These are phyloP conservation scores for Smutsia temminckii DNA, from an alignment of 2,797 vertebrate genomes.

Conservation along the genomic window DNA sequence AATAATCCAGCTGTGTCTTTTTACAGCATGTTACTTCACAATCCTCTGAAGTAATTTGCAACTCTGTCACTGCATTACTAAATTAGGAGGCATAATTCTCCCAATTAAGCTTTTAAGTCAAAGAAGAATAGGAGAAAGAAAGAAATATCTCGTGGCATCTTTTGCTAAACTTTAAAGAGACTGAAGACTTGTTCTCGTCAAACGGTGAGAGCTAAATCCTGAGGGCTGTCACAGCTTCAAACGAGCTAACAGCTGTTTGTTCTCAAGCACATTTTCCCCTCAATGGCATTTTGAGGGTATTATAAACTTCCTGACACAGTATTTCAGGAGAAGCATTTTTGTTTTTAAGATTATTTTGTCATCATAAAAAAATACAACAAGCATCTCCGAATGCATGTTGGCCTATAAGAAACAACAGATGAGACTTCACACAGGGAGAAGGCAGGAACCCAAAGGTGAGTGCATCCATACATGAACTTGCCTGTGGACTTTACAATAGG, in stretches of 20 bases:
- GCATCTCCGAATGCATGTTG: neutral
- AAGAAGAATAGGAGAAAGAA: slow-evolving; percentile 7
- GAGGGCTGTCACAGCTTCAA: neutral
- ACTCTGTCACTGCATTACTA: slow-evolving; percentile 48
- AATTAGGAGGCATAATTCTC: slow-evolving; percentile 54
- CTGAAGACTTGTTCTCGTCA: neutral
- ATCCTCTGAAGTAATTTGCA: slow-evolving; percentile 58
- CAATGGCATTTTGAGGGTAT: neutral
- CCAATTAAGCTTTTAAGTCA: slow-evolving; percentile 45
- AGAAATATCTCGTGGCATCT: neutral
- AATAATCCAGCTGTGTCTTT: neutral
- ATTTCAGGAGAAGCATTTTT: neutral
- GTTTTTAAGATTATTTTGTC: neutral
- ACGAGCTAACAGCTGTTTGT: neutral
- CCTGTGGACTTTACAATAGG: neutral
- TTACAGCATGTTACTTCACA: neutral
- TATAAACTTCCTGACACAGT: slow-evolving; percentile 44
- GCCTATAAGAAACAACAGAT: neutral
- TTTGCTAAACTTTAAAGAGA: slow-evolving; percentile 53
- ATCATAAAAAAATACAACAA: slow-evolving; percentile 38
- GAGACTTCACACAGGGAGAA: neutral
- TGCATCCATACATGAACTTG: neutral
- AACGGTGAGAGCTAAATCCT: neutral
- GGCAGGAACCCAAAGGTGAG: no score
- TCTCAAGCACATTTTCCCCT: slow-evolving; percentile 23